Conservation (phyloP, 1,140 invertebrate species). For the Delia radicum region DNA sequence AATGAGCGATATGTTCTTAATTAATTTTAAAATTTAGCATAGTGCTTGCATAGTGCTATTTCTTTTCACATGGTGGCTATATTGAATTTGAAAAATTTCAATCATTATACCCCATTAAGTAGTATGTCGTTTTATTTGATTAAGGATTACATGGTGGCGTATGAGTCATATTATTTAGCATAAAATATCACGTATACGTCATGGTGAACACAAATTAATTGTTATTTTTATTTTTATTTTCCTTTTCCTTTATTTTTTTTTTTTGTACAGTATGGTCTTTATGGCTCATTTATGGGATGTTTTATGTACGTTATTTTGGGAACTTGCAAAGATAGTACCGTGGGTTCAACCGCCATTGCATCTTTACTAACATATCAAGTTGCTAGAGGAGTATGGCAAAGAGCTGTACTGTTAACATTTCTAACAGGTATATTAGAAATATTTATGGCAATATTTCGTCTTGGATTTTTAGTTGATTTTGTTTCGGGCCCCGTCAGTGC, state of each 20-base stretch:
- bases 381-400: slow-evolving; percentile 67
- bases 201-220: too few relatives aligned
- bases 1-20: too few relatives aligned
- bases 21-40: too few relatives aligned
- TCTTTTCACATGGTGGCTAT: too few relatives aligned
- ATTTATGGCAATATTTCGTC: slow-evolving; percentile 81
- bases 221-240: not conserved
- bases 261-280: slow-evolving; percentile 82
- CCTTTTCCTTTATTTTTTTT: slow-evolving; percentile 27
- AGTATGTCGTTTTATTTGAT: too few relatives aligned
- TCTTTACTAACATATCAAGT: slow-evolving; percentile 81
- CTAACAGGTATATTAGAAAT: slow-evolving; percentile 80
- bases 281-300: slow-evolving; percentile 87
- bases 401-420: slow-evolving; percentile 81
- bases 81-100: too few relatives aligned
- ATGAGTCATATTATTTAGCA: too few relatives aligned
- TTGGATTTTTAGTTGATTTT: slow-evolving; percentile 91
- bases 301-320: slow-evolving; percentile 90
- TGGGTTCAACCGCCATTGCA: slow-evolving; percentile 86
- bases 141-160: too few relatives aligned
- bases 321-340: slow-evolving; percentile 86
- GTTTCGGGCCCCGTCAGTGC: slow-evolving; percentile 91
- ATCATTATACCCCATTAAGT: too few relatives aligned
- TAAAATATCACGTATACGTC: too few relatives aligned
- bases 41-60: too few relatives aligned